These are phyloP conservation scores for Bergia sp. DNA, from an alignment of 92 coral and sea anemone genomes.

Conservation along the genomic window DNA sequence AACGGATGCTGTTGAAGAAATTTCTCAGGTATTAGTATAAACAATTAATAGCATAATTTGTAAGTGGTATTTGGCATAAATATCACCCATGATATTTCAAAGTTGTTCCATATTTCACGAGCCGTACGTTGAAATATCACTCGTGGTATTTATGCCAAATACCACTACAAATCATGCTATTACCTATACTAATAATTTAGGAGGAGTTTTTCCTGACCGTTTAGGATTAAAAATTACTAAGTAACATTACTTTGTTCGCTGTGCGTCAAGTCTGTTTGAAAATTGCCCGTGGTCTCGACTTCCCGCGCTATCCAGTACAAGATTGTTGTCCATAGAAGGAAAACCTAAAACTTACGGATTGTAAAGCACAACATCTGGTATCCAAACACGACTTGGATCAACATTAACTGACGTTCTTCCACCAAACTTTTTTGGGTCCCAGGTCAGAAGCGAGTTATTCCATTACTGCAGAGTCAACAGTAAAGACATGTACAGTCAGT, in stretches of 20 bases:
- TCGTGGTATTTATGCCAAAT: too few species aligned
- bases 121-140: too few species aligned
- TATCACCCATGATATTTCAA: too few species aligned
- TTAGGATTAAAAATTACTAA: too few species aligned
- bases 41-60: too few species aligned
- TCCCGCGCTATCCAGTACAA: neutral
- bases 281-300: neutral
- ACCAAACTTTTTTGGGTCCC: constrained; percentile 63
- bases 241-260: neutral
- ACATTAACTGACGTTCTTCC: constrained; percentile 55
- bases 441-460: constrained; percentile 43
- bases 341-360: constrained; percentile 47
- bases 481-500: neutral
- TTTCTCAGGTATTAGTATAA: too few species aligned
- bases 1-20: too few species aligned
- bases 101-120: too few species aligned
- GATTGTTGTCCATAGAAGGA: neutral
- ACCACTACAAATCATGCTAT: too few species aligned
- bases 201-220: too few species aligned
- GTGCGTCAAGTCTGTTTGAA: neutral
- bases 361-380: constrained; percentile 58
- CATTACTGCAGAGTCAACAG: constrained; percentile 45
- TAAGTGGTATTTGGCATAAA: too few species aligned
- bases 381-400: constrained; percentile 56
- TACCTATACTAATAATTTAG: too few species aligned